These are phyloP conservation scores for Papilio dardanus DNA, from an alignment of 1,140 invertebrate genomes.

Conservation along the genomic window DNA sequence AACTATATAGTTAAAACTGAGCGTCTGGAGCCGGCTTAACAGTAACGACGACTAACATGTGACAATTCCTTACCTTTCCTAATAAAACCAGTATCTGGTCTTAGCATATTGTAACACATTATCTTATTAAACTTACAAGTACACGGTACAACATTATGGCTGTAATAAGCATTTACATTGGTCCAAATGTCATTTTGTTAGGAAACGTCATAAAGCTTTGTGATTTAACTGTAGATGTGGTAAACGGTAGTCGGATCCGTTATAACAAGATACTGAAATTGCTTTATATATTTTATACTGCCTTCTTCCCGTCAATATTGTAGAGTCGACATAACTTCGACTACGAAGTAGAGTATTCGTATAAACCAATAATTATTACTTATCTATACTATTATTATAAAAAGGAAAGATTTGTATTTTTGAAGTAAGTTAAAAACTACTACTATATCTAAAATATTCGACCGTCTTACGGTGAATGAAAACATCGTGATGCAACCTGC, in stretches of 20 bases:
- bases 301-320: not conserved
- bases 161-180: not conserved
- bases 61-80: not conserved
- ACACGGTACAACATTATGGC: not conserved
- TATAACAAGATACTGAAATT: conserved; percentile 22
- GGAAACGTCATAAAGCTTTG: not conserved
- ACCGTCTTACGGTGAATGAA: too few relatives aligned
- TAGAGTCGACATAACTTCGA: not conserved
- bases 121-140: not conserved
- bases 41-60: too few relatives aligned
- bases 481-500: too few relatives aligned
- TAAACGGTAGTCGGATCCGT: conserved; percentile 10
- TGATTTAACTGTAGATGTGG: conserved; percentile 12
- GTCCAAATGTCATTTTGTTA: not conserved
- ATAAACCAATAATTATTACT: too few relatives aligned
- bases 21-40: too few relatives aligned
- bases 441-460: too few relatives aligned
- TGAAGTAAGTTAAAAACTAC: too few relatives aligned
- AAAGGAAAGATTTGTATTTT: too few relatives aligned
- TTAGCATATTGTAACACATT: not conserved
- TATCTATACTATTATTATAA: too few relatives aligned
- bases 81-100: not conserved
- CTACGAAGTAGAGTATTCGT: too few relatives aligned
- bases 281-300: conserved; percentile 1
- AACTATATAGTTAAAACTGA: too few relatives aligned